Base-by-base conservation (phyloP, 2,888 invertebrate genomes). In the Enchytraeus crypticus region DNA sequence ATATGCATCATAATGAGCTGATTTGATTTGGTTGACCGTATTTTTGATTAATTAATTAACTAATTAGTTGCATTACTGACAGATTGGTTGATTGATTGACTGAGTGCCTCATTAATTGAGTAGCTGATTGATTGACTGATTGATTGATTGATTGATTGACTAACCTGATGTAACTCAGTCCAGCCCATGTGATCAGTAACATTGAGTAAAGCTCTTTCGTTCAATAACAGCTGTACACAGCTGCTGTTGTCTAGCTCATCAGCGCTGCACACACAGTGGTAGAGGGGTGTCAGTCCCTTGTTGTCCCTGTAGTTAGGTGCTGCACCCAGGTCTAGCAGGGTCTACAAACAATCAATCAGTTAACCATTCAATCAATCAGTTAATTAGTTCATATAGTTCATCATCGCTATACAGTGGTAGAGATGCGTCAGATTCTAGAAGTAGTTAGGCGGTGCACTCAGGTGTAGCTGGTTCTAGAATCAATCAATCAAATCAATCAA, bases 371-470 rank as follows among this genome's bases (percentile, higher is more conserved):
- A n/a, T n/a, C n/a, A n/a, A n/a, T n/a, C 75, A 38, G 75, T 38
- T 23, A 21, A 27, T 18, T 5, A 18, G 43, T 49, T 38, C 18
- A 26, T 23, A 46, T 65, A 88, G 14, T 23, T 47, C 49, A 47
- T n/a, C n/a, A n/a, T n/a, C 51, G 32, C 32, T 29, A 77, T 83
- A 77, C 69, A 78, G 71, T 84, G 82, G 74, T 84, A 85, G 45
- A 85, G 77, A 0, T 85, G 84, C 4, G 84, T 84, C 66, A 85
- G 74, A 26, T 93, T 93, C 76, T 91, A 90, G 66, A 86, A 89
- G 80, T 93, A 93, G 80, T 97, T 96, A 2, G 97, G 95, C 53
- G 95, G 95, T 0, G 92, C 93, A 34, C 97, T 96, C 45, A 97
- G 84, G 79, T 97, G 82, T 65, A 97, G 83, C 29, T 97, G 83